Evolutionary conservation across 2,797 vertebrate genomes (phyloP).

Genomic region (Lagodon rhomboides): DNA sequence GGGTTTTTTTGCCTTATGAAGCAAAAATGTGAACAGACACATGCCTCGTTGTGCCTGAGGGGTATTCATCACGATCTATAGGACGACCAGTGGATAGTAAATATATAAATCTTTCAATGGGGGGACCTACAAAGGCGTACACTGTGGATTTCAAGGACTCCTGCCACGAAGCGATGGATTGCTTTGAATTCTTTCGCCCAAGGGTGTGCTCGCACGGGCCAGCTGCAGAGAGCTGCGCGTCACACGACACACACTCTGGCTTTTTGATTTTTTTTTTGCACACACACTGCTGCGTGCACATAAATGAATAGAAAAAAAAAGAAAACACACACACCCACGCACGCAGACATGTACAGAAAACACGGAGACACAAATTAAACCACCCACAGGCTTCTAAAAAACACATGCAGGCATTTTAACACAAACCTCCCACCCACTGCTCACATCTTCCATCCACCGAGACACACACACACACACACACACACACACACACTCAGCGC

Average conservation of each 20-base stretch:
- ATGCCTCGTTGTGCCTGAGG: slow-evolving; percentile 21
- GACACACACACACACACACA: slow-evolving; percentile 25
- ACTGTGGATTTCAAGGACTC: slow-evolving; percentile 61
- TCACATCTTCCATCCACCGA: slow-evolving; percentile 27
- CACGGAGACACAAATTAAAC: slow-evolving; percentile 47
- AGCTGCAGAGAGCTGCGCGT: slow-evolving; percentile 53
- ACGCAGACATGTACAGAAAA: slow-evolving; percentile 24
- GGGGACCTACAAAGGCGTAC: slow-evolving; percentile 40
- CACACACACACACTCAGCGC: slow-evolving; percentile 4
- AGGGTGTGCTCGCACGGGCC: slow-evolving; percentile 39
- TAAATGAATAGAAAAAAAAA: slow-evolving; percentile 15
- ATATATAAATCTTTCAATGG: slow-evolving; percentile 68
- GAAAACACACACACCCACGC: slow-evolving; percentile 5
- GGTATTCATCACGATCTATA: slow-evolving; percentile 50
- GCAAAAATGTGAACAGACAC: slow-evolving; percentile 35
- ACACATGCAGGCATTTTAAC: slow-evolving; percentile 54
- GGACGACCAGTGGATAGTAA: slow-evolving; percentile 23
- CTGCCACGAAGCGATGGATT: slow-evolving; percentile 38
- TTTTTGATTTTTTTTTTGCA: slow-evolving; percentile 21
- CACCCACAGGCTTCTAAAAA: slow-evolving; percentile 53
- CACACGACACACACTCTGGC: slow-evolving; percentile 19
- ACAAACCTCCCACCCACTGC: slow-evolving; percentile 46
- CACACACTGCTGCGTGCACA: slow-evolving; percentile 13
- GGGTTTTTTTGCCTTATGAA: slow-evolving; percentile 40
- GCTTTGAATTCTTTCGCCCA: slow-evolving; percentile 59